Conservation (phyloP, 1,140 invertebrate species). For the Paraescarpia echinospica region DNA sequence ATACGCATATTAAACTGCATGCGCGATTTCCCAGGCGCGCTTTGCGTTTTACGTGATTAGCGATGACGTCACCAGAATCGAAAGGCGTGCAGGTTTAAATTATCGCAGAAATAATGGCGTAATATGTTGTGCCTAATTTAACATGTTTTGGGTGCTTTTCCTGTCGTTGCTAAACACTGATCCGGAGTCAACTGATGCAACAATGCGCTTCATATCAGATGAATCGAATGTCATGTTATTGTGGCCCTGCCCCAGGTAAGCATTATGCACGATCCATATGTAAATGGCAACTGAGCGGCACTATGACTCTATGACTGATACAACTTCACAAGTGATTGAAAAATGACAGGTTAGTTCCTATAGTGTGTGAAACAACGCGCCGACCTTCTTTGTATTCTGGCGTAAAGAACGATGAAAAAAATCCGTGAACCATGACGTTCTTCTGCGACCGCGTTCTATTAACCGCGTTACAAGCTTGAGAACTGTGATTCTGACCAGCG, state of each 20-base stretch:
- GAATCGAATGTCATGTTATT: neutral
- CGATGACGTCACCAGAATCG: neutral
- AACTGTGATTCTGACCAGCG: no score
- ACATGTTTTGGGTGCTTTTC: neutral
- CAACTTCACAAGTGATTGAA: neutral
- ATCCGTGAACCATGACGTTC: no score
- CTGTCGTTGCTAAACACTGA: neutral
- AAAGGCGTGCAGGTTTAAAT: neutral
- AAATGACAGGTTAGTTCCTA: neutral
- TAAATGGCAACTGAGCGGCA: neutral
- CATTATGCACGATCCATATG: neutral
- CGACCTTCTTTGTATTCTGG: no score
- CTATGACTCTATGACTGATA: neutral
- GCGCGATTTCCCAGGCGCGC: neutral
- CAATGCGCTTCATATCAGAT: neutral
- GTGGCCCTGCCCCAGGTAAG: neutral
- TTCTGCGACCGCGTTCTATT: no score
- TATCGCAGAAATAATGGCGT: conserved; percentile 5
- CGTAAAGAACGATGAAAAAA: no score
- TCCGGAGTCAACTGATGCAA: neutral
- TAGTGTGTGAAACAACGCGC: no score
- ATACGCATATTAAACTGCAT: neutral
- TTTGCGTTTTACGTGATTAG: neutral
- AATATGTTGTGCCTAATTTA: neutral
- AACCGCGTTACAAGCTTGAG: no score